A percentile compares a stretch with the other conserved stretches of the same genome.
phyloP scores from a whole-genome alignment of 2,113 vertebrate species.

The Dolichotis patagonum region DNA sequence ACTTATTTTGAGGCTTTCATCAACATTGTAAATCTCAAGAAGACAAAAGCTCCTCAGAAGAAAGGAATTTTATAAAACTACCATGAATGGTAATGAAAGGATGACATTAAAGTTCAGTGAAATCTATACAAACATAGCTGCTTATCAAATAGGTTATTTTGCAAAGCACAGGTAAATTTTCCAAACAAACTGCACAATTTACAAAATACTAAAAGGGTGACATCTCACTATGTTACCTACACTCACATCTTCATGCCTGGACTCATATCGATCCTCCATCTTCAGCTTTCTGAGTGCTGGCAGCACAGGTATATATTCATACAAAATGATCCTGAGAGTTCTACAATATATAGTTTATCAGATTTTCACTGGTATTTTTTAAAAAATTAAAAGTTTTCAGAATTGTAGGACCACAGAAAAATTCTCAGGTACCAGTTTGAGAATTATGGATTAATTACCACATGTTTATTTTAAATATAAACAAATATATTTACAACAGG shows the following conservation, averaged over 20 bases:
- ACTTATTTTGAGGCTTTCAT: not conserved
- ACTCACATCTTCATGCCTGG: not conserved
- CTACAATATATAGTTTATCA: not conserved
- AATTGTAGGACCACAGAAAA: not conserved
- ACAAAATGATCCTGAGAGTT: not conserved
- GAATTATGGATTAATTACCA: conserved; percentile 35
- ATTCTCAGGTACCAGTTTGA: not conserved
- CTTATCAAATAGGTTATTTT: not conserved
- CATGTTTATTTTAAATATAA: not conserved
- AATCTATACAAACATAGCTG: not conserved
- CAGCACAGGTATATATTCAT: not conserved
- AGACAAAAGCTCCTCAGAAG: conserved; percentile 6
- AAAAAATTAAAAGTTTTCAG: not conserved
- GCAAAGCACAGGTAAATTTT: not conserved
- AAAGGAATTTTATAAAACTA: not conserved
- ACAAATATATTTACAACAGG: not conserved
- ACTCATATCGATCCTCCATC: not conserved
- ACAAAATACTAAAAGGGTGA: not conserved
- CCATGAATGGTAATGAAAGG: not conserved
- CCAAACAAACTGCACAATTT: not conserved
- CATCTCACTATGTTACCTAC: not conserved
- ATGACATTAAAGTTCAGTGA: not conserved
- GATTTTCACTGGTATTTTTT: not conserved
- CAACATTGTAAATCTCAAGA: not conserved
- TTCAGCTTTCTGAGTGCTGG: not conserved